phyloP scores from a whole-genome alignment of 2,888 invertebrate species.

The Physocephala rufipes region DNA sequence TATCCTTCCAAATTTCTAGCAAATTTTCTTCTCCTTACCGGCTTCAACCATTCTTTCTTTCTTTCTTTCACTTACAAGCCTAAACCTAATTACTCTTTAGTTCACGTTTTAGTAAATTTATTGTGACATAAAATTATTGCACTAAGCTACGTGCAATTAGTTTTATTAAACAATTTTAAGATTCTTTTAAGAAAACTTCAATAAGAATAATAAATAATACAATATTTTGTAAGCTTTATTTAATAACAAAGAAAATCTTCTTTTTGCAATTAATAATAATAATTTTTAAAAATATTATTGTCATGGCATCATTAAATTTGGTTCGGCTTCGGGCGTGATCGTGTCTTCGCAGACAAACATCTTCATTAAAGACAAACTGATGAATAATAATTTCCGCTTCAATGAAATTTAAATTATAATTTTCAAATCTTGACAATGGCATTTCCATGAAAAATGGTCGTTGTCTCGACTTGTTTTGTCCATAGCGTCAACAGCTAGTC shows the following conservation, averaged over 20 bases:
- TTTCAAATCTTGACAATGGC: slow-evolving; percentile 21
- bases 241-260: neutral
- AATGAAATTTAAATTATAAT: neutral
- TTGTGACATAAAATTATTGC: no score
- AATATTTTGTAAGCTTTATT: neutral
- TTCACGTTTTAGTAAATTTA: no score
- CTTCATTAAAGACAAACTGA: slow-evolving; percentile 29
- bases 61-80: no score
- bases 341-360: slow-evolving; percentile 25
- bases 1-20: no score
- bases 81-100: no score
- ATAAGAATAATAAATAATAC: neutral
- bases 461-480: neutral
- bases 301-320: neutral
- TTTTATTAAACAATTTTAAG: no score
- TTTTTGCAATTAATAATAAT: neutral
- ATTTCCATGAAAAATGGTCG: slow-evolving; percentile 25
- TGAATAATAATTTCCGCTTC: slow-evolving; percentile 36
- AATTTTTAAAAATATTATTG: slow-evolving; percentile 1
- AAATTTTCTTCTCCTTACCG: no score
- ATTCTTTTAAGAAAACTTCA: neutral
- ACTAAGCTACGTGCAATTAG: no score
- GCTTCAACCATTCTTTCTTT: no score
- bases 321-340: neutral
- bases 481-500: no score